Percentiles rank a stretch among this genome's conserved stretches.
These are phyloP conservation scores for Sipha maydis DNA, from an alignment of 2,888 invertebrate genomes.

Conservation along the genomic window DNA sequence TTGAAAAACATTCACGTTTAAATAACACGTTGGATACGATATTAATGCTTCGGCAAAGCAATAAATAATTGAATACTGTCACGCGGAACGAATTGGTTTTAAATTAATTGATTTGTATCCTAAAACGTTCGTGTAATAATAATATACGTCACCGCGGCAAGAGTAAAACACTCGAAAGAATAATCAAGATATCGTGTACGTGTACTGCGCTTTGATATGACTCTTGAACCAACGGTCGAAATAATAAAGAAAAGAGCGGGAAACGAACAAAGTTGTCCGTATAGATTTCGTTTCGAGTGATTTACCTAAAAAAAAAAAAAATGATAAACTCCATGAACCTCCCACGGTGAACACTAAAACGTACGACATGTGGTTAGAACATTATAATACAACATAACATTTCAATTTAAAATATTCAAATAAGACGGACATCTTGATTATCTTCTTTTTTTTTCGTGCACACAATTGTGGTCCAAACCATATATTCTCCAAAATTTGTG, in stretches of 20 bases:
- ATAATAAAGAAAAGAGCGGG: neutral
- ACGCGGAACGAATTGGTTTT: neutral
- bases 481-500: slow-evolving; percentile 41
- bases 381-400: neutral
- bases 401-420: slow-evolving; percentile 16
- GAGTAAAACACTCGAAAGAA: neutral
- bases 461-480: slow-evolving; percentile 23
- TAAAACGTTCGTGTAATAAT: neutral
- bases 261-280: neutral
- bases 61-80: neutral
- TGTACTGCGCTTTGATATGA: neutral
- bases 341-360: slow-evolving; percentile 4
- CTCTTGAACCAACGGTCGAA: neutral
- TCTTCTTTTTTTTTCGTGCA: neutral
- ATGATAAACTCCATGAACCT: neutral
- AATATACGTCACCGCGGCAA: neutral
- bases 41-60: neutral
- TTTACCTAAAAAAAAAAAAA: neutral
- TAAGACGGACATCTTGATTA: neutral
- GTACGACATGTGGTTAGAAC: neutral
- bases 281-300: slow-evolving; percentile 1
- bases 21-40: neutral
- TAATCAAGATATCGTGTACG: neutral
- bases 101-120: neutral
- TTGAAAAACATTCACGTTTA: neutral